phyloP scores from a whole-genome alignment of 1,140 invertebrate species.

The Pogonomyrmex barbatus region DNA sequence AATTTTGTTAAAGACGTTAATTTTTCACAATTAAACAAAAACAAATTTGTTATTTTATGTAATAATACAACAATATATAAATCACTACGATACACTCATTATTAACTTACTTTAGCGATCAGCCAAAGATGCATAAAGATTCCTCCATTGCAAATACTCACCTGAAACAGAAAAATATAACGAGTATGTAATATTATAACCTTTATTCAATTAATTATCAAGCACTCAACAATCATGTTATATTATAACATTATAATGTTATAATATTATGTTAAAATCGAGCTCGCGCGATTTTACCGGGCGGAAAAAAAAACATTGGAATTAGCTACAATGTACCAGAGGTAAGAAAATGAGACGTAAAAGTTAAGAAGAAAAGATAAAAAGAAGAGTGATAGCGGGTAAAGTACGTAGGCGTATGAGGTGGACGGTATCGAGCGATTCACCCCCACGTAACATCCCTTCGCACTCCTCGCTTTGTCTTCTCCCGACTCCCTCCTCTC shows the following conservation, averaged over 20 bases:
- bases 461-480: constrained; percentile 53
- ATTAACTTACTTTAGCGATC: constrained; percentile 15
- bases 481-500: constrained; percentile 7
- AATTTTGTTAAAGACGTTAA: too few species aligned
- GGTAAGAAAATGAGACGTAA: background rate
- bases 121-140: background rate
- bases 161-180: constrained; percentile 49
- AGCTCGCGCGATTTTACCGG: background rate
- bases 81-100: background rate
- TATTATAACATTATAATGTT: too few species aligned
- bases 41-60: background rate
- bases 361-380: background rate
- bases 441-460: constrained; percentile 50
- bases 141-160: background rate
- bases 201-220: background rate
- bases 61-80: background rate
- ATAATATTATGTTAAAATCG: background rate
- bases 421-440: constrained; percentile 69
- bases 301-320: background rate
- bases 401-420: constrained; percentile 61
- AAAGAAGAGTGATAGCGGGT: constrained; percentile 26
- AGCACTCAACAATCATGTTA: background rate
- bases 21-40: background rate
- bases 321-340: background rate
- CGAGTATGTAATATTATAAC: background rate